These are phyloP conservation scores for Diacarnus erythraeanus DNA, from an alignment of 37 sponge, comb jelly and placozoan genomes.

Conservation along the genomic window DNA sequence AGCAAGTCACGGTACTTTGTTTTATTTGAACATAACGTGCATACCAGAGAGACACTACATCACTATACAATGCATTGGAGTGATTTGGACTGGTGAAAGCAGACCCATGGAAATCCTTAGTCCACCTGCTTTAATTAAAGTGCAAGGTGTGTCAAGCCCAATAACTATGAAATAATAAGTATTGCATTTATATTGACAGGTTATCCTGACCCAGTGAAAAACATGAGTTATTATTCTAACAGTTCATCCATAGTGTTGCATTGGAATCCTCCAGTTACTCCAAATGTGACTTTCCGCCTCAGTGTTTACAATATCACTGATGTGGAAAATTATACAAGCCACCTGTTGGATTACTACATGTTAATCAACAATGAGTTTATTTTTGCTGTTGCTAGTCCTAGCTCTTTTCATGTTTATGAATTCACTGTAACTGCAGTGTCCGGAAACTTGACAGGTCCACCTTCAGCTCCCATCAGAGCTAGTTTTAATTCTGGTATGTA, in stretches of 20 bases:
- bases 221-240: background rate
- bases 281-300: background rate
- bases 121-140: background rate
- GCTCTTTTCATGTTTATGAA: background rate
- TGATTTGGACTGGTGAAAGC: too few species aligned
- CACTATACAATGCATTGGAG: constrained; percentile 2
- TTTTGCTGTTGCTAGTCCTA: background rate
- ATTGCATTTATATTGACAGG: background rate
- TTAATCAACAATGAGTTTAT: background rate
- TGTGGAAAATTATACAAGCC: background rate
- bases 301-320: background rate
- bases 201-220: background rate
- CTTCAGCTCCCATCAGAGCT: background rate
- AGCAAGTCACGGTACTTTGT: background rate
- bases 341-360: background rate
- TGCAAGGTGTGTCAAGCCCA: background rate
- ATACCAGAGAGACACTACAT: constrained; percentile 1
- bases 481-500: background rate
- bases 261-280: background rate
- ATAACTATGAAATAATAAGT: background rate
- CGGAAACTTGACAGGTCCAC: background rate
- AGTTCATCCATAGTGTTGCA: background rate
- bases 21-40: background rate
- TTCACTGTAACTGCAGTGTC: background rate
- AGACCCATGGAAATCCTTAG: background rate